phyloP scores from a whole-genome alignment of 1,140 invertebrate species.

The Arctopsyche grandis region DNA sequence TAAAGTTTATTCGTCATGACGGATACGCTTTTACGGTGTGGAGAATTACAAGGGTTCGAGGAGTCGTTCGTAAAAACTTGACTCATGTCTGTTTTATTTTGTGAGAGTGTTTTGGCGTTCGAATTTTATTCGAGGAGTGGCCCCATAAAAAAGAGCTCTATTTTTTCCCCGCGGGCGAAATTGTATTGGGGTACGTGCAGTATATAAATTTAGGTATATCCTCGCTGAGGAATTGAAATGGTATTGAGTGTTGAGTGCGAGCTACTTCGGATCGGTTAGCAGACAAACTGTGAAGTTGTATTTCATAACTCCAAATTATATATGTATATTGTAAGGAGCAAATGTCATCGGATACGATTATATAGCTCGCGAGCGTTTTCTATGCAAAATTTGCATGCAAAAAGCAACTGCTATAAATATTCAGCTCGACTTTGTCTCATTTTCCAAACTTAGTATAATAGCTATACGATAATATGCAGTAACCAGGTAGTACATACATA shows the following conservation, averaged over 20 bases:
- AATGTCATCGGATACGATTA: background rate
- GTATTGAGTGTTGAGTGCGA: background rate
- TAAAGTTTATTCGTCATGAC: conserved; percentile 13
- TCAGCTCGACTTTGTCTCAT: too few relatives aligned
- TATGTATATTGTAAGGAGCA: background rate
- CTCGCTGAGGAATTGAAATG: background rate
- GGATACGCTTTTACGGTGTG: conserved; percentile 8
- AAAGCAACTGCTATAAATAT: too few relatives aligned
- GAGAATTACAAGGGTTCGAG: conserved; percentile 14
- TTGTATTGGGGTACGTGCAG: background rate
- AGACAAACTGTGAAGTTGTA: too few relatives aligned
- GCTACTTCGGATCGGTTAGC: background rate
- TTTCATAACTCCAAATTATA: too few relatives aligned
- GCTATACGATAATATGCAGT: too few relatives aligned
- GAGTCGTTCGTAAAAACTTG: background rate
- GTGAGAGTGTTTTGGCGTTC: too few relatives aligned
- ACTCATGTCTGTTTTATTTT: background rate
- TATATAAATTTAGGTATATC: background rate
- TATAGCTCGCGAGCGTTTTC: background rate
- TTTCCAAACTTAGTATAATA: too few relatives aligned
- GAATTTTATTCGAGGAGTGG: too few relatives aligned
- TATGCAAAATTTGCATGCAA: too few relatives aligned
- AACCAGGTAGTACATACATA: too few relatives aligned
- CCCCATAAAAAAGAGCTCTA: too few relatives aligned
- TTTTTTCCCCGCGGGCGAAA: too few relatives aligned